These are phyloP conservation scores for Sarcoramphus papa DNA, from an alignment of 2,797 vertebrate species.

Conservation along the genomic window DNA sequence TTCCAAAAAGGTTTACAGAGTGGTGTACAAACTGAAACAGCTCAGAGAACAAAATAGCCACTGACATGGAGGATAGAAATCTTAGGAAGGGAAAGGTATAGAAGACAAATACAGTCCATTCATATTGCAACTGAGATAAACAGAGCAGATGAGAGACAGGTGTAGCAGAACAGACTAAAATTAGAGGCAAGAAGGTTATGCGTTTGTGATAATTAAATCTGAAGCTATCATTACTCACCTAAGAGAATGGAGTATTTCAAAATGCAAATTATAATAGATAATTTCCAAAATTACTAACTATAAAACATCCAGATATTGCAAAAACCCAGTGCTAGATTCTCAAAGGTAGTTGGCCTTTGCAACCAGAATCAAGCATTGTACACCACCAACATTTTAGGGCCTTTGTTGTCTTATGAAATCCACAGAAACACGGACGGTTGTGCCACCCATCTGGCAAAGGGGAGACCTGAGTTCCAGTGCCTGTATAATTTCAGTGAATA, in stretches of 20 bases:
- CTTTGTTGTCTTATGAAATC: not conserved
- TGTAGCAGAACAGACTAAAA: slow-evolving; percentile 40
- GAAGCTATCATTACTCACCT: slow-evolving; percentile 33
- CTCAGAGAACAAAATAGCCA: not conserved
- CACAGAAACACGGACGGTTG: slow-evolving; percentile 19
- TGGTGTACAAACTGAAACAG: not conserved
- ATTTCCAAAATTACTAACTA: slow-evolving; percentile 46
- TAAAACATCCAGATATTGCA: not conserved
- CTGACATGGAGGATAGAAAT: not conserved
- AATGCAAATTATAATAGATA: slow-evolving; percentile 43
- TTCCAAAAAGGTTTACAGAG: not conserved
- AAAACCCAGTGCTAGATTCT: slow-evolving; percentile 1
- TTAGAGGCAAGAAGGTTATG: not conserved
- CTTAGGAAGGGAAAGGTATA: not conserved
- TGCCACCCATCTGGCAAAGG: slow-evolving; percentile 1
- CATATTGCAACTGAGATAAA: not conserved
- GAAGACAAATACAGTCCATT: not conserved
- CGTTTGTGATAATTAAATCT: slow-evolving; percentile 34
- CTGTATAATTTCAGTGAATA: not conserved
- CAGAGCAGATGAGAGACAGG: slow-evolving; percentile 11
- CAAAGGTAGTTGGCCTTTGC: not conserved
- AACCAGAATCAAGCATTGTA: not conserved
- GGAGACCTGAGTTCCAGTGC: not conserved
- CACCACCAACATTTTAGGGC: not conserved
- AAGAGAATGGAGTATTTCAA: slow-evolving; percentile 24